Evolutionary conservation across 2,113 vertebrate species (phyloP).

Genomic region (Tiliqua scincoides): DNA sequence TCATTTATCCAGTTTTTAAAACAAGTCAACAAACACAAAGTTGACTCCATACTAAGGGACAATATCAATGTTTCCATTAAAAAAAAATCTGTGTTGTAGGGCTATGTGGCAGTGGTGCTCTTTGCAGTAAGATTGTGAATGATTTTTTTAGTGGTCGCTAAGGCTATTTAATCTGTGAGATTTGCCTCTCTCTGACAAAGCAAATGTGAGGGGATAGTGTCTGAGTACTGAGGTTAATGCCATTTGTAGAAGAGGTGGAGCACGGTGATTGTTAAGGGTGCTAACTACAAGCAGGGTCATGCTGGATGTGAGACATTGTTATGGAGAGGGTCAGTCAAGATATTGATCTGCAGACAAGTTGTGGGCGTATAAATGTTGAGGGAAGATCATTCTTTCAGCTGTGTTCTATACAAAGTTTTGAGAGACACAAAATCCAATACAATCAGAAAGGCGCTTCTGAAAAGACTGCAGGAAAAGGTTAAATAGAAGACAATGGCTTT

Average conservation of each 20-base stretch:
- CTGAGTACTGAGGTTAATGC: background rate
- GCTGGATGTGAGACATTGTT: background rate
- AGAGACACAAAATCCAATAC: background rate
- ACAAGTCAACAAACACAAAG: background rate
- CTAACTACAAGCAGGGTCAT: background rate
- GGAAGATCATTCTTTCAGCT: background rate
- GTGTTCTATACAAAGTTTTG: background rate
- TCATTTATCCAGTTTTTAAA: too few relatives aligned
- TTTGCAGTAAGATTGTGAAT: background rate
- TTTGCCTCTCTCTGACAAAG: background rate
- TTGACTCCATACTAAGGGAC: background rate
- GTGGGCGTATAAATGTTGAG: background rate
- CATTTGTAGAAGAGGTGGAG: background rate
- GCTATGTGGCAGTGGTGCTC: background rate
- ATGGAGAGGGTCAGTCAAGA: background rate
- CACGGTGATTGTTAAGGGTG: background rate
- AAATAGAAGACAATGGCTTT: constrained; percentile 29
- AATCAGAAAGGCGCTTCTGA: background rate
- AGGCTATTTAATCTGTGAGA: background rate
- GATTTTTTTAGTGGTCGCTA: background rate
- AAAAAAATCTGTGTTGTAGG: background rate
- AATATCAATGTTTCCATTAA: background rate
- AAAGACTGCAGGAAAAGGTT: constrained; percentile 27
- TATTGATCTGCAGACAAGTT: background rate
- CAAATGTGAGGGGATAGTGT: background rate